Evolutionary conservation across 2,797 vertebrate genomes (phyloP).

Genomic region (Sebastes iracundus): DNA sequence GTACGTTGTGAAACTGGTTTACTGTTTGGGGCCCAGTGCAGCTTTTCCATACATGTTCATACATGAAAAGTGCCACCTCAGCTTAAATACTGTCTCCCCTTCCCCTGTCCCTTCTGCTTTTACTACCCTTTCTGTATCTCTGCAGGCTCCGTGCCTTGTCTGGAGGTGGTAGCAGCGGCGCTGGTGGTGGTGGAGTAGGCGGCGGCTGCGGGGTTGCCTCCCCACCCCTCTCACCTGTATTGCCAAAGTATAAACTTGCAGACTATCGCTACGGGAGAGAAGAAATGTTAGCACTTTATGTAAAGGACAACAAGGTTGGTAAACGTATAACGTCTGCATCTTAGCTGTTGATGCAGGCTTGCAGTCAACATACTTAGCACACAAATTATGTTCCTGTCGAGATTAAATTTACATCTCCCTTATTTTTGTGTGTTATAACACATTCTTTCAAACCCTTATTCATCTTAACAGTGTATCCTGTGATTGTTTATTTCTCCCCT

Average conservation of each 20-base stretch:
- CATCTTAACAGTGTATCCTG: neutral
- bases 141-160: slow-evolving; percentile 96
- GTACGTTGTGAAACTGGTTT: slow-evolving; percentile 50
- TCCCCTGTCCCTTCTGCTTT: slow-evolving; percentile 25
- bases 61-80: slow-evolving; percentile 23
- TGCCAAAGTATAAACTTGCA: slow-evolving; percentile 99
- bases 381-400: neutral
- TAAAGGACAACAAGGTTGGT: slow-evolving; percentile 98
- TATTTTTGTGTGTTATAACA: neutral
- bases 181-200: slow-evolving; percentile 77
- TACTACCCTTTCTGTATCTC: slow-evolving; percentile 16
- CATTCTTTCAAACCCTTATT: neutral
- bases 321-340: neutral
- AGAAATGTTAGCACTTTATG: slow-evolving; percentile 99
- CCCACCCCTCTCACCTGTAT: slow-evolving; percentile 95
- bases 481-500: neutral
- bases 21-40: neutral
- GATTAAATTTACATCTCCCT: neutral
- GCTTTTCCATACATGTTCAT: slow-evolving; percentile 26
- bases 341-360: neutral
- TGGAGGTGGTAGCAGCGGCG: slow-evolving; percentile 84
- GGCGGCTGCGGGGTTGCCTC: slow-evolving; percentile 87
- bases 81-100: slow-evolving; percentile 11
- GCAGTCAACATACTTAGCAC: neutral
- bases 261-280: slow-evolving; percentile 99